Conservation (phyloP, 92 coral and sea anemone genomes). For the Montipora capitata region DNA sequence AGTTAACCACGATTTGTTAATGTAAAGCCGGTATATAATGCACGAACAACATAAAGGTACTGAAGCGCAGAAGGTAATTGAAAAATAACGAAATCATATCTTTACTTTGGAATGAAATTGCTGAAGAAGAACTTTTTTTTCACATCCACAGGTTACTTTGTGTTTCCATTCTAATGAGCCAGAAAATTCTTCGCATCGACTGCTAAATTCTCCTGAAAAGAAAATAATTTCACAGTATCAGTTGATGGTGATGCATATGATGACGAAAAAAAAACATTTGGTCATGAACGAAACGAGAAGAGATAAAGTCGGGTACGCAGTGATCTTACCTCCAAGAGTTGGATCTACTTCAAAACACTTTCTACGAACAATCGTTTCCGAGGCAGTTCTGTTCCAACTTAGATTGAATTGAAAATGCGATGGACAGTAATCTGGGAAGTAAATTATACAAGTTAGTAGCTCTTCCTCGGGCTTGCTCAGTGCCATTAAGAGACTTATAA, state of each 20-base stretch:
- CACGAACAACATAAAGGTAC: no score
- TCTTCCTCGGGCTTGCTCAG: background rate
- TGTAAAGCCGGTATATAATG: no score
- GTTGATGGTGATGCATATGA: no score
- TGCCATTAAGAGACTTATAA: no score
- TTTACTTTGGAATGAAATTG: slow-evolving; percentile 1
- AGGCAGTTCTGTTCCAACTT: slow-evolving; percentile 33
- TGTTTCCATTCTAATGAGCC: background rate
- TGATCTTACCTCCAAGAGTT: slow-evolving; percentile 16
- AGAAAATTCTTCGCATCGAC: background rate
- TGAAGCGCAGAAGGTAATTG: background rate
- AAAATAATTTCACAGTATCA: background rate
- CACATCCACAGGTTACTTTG: slow-evolving; percentile 44
- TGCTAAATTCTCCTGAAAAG: slow-evolving; percentile 15
- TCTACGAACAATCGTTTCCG: slow-evolving; percentile 1
- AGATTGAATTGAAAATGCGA: slow-evolving; percentile 16
- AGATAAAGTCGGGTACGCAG: no score
- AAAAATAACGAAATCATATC: no score
- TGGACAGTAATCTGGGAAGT: slow-evolving; percentile 25
- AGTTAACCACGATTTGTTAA: no score
- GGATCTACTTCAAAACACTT: slow-evolving; percentile 38
- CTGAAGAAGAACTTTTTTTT: slow-evolving; percentile 12
- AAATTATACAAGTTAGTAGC: background rate
- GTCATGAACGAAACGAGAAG: no score
- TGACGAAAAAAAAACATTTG: no score